Percentiles rank a stretch among this genome's conserved stretches.
These are phyloP conservation scores for Minunthozetes semirufus DNA, from an alignment of 2,888 invertebrate genomes.

Conservation along the genomic window DNA sequence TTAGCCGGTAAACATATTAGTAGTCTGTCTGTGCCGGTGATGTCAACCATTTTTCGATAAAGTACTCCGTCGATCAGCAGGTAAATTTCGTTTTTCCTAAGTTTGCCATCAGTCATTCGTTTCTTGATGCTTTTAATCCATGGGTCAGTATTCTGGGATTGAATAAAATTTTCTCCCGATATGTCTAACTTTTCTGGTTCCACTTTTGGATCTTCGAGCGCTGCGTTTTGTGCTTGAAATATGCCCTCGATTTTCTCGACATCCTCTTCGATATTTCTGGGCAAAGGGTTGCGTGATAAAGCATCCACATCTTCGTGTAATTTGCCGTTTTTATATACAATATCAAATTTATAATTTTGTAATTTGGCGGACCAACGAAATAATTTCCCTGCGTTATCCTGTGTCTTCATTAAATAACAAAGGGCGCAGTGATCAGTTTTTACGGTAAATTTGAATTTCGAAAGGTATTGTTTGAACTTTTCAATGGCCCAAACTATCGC, in stretches of 20 bases:
- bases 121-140: not conserved
- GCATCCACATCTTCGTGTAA: not conserved
- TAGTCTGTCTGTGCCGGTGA: not conserved
- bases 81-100: not conserved
- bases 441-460: constrained; percentile 46
- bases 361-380: not conserved
- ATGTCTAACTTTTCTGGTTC: no score
- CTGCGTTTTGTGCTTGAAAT: no score
- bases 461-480: constrained; percentile 50
- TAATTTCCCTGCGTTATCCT: not conserved
- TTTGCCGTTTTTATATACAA: not conserved
- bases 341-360: not conserved
- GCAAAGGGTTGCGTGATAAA: not conserved
- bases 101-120: not conserved
- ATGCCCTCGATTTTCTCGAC: not conserved
- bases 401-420: constrained; percentile 47
- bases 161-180: not conserved
- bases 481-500: constrained; percentile 47
- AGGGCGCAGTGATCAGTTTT: constrained; percentile 51
- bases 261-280: no score
- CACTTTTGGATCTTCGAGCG: no score
- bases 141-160: not conserved
- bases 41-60: not conserved
- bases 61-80: not conserved
- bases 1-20: not conserved